phyloP scores from a whole-genome alignment of 1,140 invertebrate species.

The Bombus balteatus region DNA sequence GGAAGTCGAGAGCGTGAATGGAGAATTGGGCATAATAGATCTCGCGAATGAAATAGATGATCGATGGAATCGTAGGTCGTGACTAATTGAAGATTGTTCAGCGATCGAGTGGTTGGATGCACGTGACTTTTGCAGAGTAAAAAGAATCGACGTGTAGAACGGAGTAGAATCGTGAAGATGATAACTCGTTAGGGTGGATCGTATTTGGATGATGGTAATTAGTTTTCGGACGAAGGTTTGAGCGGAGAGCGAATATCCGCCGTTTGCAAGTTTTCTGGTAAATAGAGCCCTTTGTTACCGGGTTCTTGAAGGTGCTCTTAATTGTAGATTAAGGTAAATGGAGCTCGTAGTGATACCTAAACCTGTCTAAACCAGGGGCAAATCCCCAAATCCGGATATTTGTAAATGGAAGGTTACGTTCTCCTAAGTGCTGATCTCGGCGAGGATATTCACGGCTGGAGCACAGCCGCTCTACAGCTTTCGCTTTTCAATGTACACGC shows the following conservation, averaged over 20 bases:
- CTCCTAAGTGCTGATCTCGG: conserved; percentile 7
- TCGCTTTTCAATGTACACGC: conserved; percentile 9
- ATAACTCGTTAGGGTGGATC: too few species aligned
- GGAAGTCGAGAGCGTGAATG: not conserved
- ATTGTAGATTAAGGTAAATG: conserved; percentile 41
- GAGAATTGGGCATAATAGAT: not conserved
- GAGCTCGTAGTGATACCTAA: conserved; percentile 34
- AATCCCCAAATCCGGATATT: conserved; percentile 38
- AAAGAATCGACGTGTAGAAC: too few species aligned
- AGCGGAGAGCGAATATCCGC: not conserved
- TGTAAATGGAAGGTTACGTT: conserved; percentile 38
- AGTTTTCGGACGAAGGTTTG: not conserved
- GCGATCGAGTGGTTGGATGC: not conserved
- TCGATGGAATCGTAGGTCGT: not conserved
- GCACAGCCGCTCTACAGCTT: not conserved
- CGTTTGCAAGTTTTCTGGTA: not conserved
- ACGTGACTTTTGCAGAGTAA: not conserved
- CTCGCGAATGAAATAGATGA: not conserved
- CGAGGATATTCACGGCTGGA: conserved; percentile 22
- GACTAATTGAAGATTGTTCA: not conserved
- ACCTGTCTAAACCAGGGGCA: not conserved
- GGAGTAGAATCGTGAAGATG: not conserved
- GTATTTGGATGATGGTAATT: not conserved
- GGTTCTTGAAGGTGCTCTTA: conserved; percentile 10
- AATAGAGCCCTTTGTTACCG: not conserved